A percentile compares a stretch with the other conserved stretches of the same genome.
phyloP scores from a whole-genome alignment of 2,113 vertebrate genomes.

The Numida meleagris region DNA sequence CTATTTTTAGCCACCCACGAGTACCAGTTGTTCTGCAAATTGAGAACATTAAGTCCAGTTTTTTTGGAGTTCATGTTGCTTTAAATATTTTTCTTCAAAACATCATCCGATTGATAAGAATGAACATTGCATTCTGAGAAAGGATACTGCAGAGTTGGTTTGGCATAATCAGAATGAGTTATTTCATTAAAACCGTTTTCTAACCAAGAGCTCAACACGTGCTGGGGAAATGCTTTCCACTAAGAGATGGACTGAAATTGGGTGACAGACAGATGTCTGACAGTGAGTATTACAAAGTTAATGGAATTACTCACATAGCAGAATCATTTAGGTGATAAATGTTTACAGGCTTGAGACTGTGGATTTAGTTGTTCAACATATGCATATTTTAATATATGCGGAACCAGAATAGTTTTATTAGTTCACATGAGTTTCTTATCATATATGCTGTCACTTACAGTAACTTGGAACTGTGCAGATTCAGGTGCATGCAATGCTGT shows the following conservation, averaged over 20 bases:
- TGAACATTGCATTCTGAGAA: not conserved
- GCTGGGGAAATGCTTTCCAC: not conserved
- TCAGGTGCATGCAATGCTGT: not conserved
- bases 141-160: not conserved
- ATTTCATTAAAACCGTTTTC: not conserved
- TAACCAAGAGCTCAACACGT: not conserved
- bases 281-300: not conserved
- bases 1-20: not conserved
- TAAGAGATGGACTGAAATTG: not conserved
- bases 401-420: not conserved
- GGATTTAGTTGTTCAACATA: not conserved
- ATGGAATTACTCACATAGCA: not conserved
- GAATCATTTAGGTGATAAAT: not conserved
- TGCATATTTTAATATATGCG: not conserved
- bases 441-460: not conserved
- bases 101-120: not conserved
- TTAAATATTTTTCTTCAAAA: not conserved
- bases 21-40: not conserved
- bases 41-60: not conserved
- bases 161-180: not conserved
- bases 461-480: not conserved
- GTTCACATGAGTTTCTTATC: not conserved
- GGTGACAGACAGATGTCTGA: not conserved
- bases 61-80: not conserved
- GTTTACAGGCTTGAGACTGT: not conserved